Conservation (phyloP, 2,888 invertebrate species). For the Lepetodrilus schrolli region DNA sequence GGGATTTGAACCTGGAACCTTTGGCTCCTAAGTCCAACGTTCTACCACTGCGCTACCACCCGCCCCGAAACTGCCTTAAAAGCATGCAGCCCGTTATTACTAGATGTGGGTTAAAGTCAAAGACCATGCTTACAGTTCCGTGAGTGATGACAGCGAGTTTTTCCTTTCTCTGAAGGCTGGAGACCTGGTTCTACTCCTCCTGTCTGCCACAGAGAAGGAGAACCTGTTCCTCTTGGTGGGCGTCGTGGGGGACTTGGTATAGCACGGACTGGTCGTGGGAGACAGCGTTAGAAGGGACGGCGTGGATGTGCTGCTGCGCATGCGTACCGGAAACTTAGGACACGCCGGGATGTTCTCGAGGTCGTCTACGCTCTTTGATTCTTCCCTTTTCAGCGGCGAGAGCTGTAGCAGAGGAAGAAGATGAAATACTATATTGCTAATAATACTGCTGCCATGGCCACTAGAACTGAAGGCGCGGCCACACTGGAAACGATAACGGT, state of each 20-base stretch:
- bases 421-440: too few relatives aligned
- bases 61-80: too few relatives aligned
- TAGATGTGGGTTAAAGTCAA: too few relatives aligned
- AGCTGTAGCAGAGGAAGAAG: not conserved
- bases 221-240: constrained; percentile 21
- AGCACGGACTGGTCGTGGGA: constrained; percentile 7
- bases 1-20: too few relatives aligned
- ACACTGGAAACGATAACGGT: too few relatives aligned
- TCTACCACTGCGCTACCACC: too few relatives aligned
- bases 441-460: too few relatives aligned
- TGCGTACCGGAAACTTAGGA: not conserved
- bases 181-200: not conserved
- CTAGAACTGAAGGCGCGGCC: too few relatives aligned
- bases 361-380: constrained; percentile 25
- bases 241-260: constrained; percentile 14
- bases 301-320: not conserved
- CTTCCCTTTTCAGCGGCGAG: constrained; percentile 17
- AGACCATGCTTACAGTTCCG: not conserved
- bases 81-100: too few relatives aligned
- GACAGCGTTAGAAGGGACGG: constrained; percentile 25
- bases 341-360: constrained; percentile 20
- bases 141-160: not conserved
- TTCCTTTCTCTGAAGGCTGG: not conserved
- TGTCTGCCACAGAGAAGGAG: constrained; percentile 1
- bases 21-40: too few relatives aligned